Evolutionary conservation across 2,113 vertebrate species (phyloP).

Genomic region (Glareola pratincola): DNA sequence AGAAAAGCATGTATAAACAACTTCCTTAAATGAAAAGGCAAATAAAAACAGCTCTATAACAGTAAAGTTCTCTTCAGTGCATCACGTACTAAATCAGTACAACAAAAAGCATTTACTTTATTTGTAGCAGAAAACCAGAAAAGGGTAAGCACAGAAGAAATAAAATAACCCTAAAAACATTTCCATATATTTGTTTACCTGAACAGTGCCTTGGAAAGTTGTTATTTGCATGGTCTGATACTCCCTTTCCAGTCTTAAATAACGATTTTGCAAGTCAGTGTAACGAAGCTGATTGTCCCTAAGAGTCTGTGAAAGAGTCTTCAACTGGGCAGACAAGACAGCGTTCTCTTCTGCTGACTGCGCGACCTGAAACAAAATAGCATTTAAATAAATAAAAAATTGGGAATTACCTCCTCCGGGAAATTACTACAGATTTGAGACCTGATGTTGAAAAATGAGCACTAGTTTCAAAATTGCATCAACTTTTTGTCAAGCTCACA

Average conservation of each 20-base stretch:
- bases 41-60: neutral
- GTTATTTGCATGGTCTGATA: slow-evolving; percentile 56
- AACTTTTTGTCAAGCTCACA: neutral
- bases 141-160: neutral
- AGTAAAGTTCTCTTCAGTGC: neutral
- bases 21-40: neutral
- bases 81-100: neutral
- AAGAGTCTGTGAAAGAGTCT: slow-evolving; percentile 79
- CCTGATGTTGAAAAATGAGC: neutral
- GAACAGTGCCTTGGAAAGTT: slow-evolving; percentile 36
- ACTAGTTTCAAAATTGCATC: neutral
- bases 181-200: slow-evolving; percentile 25
- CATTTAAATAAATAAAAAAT: neutral
- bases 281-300: slow-evolving; percentile 78
- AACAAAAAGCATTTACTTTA: neutral
- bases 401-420: neutral
- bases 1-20: neutral
- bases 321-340: slow-evolving; percentile 76
- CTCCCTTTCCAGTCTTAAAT: slow-evolving; percentile 78
- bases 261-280: slow-evolving; percentile 76
- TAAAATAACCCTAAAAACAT: neutral
- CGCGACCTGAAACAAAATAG: slow-evolving; percentile 68
- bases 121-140: neutral
- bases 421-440: neutral
- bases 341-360: slow-evolving; percentile 81